Conservation (phyloP, 2,888 invertebrate genomes). For the Patella caerulea region DNA sequence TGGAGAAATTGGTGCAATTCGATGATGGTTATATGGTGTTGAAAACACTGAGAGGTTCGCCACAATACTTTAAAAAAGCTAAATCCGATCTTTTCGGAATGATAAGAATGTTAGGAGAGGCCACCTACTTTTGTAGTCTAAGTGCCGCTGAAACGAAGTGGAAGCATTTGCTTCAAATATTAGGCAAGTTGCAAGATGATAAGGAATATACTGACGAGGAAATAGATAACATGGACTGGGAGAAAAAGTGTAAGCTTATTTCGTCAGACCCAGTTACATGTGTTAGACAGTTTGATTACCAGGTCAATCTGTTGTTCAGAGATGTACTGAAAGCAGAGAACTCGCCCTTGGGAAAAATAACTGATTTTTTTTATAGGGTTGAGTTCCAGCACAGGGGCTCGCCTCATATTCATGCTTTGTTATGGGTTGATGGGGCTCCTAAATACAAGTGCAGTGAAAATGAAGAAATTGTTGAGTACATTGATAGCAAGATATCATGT, state of each 20-base stretch:
- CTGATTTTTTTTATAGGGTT: slow-evolving; percentile 41
- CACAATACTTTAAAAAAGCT: background rate
- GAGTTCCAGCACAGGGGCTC: slow-evolving; percentile 54
- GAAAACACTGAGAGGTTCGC: slow-evolving; percentile 23
- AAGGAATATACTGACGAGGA: slow-evolving; percentile 25
- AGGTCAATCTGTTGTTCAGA: slow-evolving; percentile 38
- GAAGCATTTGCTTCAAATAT: background rate
- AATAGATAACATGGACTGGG: slow-evolving; percentile 30
- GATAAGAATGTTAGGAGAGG: slow-evolving; percentile 39
- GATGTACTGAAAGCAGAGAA: slow-evolving; percentile 18
- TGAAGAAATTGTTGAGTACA: slow-evolving; percentile 32
- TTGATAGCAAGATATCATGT: slow-evolving; percentile 32
- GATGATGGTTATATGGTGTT: slow-evolving; percentile 28
- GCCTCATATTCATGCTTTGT: slow-evolving; percentile 44
- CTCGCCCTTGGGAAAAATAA: slow-evolving; percentile 39
- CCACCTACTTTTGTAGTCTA: slow-evolving; percentile 37
- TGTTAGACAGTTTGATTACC: slow-evolving; percentile 45
- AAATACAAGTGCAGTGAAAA: slow-evolving; percentile 29
- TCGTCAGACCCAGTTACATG: slow-evolving; percentile 46
- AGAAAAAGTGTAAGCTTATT: slow-evolving; percentile 38
- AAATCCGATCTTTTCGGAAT: slow-evolving; percentile 35
- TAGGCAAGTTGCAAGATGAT: slow-evolving; percentile 29
- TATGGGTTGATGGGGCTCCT: slow-evolving; percentile 41
- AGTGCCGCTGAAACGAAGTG: slow-evolving; percentile 39
- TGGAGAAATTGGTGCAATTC: too few relatives aligned